These are phyloP conservation scores for Caenorhabditis sp. DNA, from an alignment of 2,888 invertebrate genomes.

Conservation along the genomic window DNA sequence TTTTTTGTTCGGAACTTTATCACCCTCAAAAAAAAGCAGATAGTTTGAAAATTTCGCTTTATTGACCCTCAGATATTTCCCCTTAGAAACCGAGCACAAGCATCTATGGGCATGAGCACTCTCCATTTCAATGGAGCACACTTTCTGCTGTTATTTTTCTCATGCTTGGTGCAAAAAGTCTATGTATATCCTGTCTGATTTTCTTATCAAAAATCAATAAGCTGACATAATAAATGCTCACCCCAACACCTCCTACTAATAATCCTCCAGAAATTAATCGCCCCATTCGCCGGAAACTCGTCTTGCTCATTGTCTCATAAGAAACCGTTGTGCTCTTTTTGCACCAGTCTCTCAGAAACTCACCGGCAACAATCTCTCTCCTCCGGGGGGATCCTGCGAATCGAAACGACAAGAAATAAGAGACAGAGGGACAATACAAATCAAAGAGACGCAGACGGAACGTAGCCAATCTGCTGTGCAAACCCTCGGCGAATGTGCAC, in stretches of 20 bases:
- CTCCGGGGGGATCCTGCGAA: neutral
- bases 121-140: slow-evolving; percentile 3
- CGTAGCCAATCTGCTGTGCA: slow-evolving; percentile 49
- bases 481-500: slow-evolving; percentile 29
- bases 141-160: neutral
- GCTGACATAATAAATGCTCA: slow-evolving; percentile 13
- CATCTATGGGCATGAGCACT: neutral
- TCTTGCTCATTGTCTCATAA: slow-evolving; percentile 28
- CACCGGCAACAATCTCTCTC: slow-evolving; percentile 19
- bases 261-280: slow-evolving; percentile 44
- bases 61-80: neutral
- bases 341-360: slow-evolving; percentile 4
- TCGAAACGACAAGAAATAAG: slow-evolving; percentile 21
- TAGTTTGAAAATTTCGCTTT: no score
- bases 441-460: slow-evolving; percentile 14
- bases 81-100: neutral
- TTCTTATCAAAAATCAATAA: neutral
- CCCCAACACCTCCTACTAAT: slow-evolving; percentile 19
- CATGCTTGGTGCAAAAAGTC: no score
- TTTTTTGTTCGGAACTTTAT: no score
- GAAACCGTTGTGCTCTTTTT: slow-evolving; percentile 10
- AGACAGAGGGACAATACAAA: slow-evolving; percentile 3
- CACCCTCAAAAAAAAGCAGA: no score
- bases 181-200: no score
- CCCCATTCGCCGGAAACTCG: slow-evolving; percentile 38